A percentile compares a stretch with the other conserved stretches of the same genome.
Evolutionary conservation across 1,140 invertebrate genomes (phyloP).

Genomic region (Rhagoletis pomonella): DNA sequence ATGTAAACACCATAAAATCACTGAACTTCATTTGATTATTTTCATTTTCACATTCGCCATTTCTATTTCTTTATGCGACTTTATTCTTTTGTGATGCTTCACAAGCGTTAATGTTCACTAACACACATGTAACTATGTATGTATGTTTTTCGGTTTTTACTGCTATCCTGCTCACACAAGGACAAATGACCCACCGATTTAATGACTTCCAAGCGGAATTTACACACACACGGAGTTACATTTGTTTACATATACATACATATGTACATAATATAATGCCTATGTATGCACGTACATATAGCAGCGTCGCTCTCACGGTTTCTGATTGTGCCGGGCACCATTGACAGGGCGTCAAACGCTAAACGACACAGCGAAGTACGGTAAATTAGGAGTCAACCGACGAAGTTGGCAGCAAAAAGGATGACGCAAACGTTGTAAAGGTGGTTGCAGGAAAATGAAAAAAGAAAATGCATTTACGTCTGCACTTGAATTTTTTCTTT

Average conservation of each 20-base stretch:
- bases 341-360: not conserved
- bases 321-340: slow-evolving; percentile 35
- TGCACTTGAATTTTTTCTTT: slow-evolving; percentile 43
- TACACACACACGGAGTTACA: not conserved
- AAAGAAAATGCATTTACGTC: slow-evolving; percentile 39
- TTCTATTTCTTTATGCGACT: not conserved
- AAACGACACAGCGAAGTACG: not conserved
- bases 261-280: not conserved
- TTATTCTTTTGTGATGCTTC: not conserved
- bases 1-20: slow-evolving; percentile 19
- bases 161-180: slow-evolving; percentile 31
- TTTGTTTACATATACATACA: not conserved
- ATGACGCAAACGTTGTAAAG: slow-evolving; percentile 40
- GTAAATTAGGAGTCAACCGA: slow-evolving; percentile 18
- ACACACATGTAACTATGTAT: not conserved
- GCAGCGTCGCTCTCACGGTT: not conserved
- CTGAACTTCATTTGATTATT: not conserved
- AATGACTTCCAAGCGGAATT: not conserved
- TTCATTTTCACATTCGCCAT: not conserved
- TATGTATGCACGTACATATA: not conserved
- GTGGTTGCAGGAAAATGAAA: slow-evolving; percentile 3
- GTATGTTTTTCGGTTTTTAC: not conserved
- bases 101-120: not conserved
- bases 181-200: slow-evolving; percentile 9
- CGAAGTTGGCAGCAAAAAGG: slow-evolving; percentile 23